Conservation (phyloP, 2,888 invertebrate species). For the Dryomyza anilis region DNA sequence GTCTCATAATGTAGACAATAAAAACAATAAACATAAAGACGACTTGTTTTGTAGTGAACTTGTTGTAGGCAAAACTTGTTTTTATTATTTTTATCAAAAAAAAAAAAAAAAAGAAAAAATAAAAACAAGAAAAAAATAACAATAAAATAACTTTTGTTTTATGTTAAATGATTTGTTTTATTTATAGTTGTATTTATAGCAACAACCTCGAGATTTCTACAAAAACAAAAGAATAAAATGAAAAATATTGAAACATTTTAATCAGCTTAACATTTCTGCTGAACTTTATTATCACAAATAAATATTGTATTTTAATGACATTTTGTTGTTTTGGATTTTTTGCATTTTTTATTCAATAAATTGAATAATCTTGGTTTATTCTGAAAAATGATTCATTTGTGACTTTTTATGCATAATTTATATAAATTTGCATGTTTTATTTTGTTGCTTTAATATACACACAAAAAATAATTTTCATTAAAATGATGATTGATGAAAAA, state of each 20-base stretch:
- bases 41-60: not conserved
- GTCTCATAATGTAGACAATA: not conserved
- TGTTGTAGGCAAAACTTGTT: not conserved
- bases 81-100: not conserved
- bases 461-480: no score
- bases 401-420: no score
- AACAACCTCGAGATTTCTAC: not conserved
- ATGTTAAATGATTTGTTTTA: not conserved
- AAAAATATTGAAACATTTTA: no score
- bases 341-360: not conserved
- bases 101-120: not conserved
- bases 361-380: not conserved
- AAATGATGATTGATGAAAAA: no score
- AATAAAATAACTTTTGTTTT: not conserved
- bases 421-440: no score
- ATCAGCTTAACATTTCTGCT: slow-evolving; percentile 8
- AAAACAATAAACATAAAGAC: not conserved
- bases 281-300: slow-evolving; percentile 20
- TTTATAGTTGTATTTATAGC: not conserved
- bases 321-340: no score
- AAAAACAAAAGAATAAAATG: not conserved
- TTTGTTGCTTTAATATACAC: no score
- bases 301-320: no score
- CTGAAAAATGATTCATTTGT: not conserved
- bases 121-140: not conserved